Conservation (phyloP, 1,140 invertebrate genomes). For the Phthorimaea operculella region DNA sequence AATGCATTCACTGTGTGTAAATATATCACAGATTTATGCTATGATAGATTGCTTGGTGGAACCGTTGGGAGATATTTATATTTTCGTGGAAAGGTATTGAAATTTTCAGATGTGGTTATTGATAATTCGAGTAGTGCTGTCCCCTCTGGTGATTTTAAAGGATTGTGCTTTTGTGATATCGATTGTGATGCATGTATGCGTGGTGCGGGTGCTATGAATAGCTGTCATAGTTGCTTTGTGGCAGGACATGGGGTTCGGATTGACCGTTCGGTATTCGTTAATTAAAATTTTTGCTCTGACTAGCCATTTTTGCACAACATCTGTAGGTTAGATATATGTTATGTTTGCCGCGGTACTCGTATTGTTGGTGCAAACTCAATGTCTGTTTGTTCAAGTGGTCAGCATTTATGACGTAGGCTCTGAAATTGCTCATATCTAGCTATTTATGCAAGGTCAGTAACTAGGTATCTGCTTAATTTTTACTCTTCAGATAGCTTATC, state of each 20-base stretch:
- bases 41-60: conserved; percentile 53
- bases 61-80: conserved; percentile 12
- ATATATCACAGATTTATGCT: conserved; percentile 65
- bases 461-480: no score
- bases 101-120: conserved; percentile 4
- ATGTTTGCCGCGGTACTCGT: no score
- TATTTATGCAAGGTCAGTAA: no score
- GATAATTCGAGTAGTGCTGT: neutral
- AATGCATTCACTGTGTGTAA: conserved; percentile 63
- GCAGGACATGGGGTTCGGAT: conserved; percentile 20
- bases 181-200: conserved; percentile 16
- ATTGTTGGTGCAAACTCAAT: no score
- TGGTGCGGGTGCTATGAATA: conserved; percentile 24
- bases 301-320: neutral
- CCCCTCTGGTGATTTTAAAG: conserved; percentile 13
- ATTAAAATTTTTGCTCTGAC: conserved; percentile 30
- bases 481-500: no score
- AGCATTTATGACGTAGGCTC: no score
- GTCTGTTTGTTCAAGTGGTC: no score
- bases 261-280: conserved; percentile 31
- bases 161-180: conserved; percentile 13
- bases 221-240: conserved; percentile 43
- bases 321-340: no score
- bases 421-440: no score
- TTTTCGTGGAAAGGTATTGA: conserved; percentile 12